These are phyloP conservation scores for Actinia equina DNA, from an alignment of 64 coral and sea anemone genomes.

Conservation along the genomic window DNA sequence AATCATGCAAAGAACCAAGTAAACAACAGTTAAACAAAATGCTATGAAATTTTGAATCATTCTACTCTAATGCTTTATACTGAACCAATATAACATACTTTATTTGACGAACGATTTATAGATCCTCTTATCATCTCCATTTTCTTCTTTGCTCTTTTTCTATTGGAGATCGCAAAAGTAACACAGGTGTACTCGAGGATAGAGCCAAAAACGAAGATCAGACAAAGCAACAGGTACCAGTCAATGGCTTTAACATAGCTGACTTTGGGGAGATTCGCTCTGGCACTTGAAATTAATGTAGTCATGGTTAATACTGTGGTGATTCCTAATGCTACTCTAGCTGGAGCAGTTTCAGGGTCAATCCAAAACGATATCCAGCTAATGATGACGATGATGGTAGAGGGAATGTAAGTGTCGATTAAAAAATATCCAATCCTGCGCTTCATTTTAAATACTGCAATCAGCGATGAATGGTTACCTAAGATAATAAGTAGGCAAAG, in stretches of 20 bases:
- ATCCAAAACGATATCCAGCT: slow-evolving; percentile 99
- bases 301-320: slow-evolving; percentile 98
- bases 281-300: slow-evolving; percentile 80
- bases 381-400: slow-evolving; percentile 88
- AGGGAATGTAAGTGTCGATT: slow-evolving; percentile 95
- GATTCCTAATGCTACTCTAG: slow-evolving; percentile 91
- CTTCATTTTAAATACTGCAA: slow-evolving; percentile 87
- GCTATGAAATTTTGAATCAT: neutral
- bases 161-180: slow-evolving; percentile 47
- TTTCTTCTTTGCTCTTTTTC: slow-evolving; percentile 23
- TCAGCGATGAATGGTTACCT: slow-evolving; percentile 82
- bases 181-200: slow-evolving; percentile 95
- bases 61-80: neutral
- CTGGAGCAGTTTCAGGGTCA: slow-evolving; percentile 85
- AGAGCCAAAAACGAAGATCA: slow-evolving; percentile 95
- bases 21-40: neutral
- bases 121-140: neutral
- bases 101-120: neutral
- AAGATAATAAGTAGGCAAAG: neutral
- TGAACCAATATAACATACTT: slow-evolving; percentile 1
- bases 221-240: slow-evolving; percentile 80
- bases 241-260: slow-evolving; percentile 99
- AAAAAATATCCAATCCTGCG: slow-evolving; percentile 91
- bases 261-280: slow-evolving; percentile 79
- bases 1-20: too few relatives aligned